Evolutionary conservation across 2,797 vertebrate species (phyloP), one percentile per base, ranked within the genome.

Genomic region (Acanthornis magna): DNA sequence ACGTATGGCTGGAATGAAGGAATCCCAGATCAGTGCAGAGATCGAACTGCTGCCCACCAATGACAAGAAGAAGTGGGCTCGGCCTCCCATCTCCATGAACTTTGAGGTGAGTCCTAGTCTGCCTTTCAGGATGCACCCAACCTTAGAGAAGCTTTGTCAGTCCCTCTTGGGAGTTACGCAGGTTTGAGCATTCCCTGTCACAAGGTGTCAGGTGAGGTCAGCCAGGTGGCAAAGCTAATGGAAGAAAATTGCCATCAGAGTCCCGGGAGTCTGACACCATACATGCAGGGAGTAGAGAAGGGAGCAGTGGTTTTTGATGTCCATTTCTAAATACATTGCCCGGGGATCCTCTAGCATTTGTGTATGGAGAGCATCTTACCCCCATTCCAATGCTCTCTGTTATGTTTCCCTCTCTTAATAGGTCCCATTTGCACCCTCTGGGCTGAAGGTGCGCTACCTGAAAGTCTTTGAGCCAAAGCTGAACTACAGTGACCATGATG

Each of bases 391-490:
- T 23, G 13, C 36, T 65, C 67, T 70, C 88, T 11, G 7, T 77
- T 88, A 34, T 82, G 12, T 93, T 84, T 75, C 42, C 11, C 32
- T 83, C 34, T 75, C 57, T 67, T 77, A 13, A 77, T 61, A 99
- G 99, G 99, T 99, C 94, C 99, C 99, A 1, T 99, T 99, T 12
- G 99, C 99, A 3, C 99, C 99, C 43, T 99, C 99, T n/a, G 99
- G 99, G 84, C 98, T 99, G 95, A 99, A 99, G 98, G 99, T 99
- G 96, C 99, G 99, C 88, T 99, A 99, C 97, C 98, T 99, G 98
- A 99, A 99, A 98, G 99, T 99, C 94, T 99, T 99, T 93, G 99
- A 99, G 98, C 99, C 99, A 96, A 99, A 99, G 98, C 98, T 99
- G 98, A 99, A 99, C 98, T 99, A 99, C 99, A 99, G 99, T 98